Base-by-base conservation (phyloP, 2,888 invertebrate species). In the Galerucella nymphaeae region DNA sequence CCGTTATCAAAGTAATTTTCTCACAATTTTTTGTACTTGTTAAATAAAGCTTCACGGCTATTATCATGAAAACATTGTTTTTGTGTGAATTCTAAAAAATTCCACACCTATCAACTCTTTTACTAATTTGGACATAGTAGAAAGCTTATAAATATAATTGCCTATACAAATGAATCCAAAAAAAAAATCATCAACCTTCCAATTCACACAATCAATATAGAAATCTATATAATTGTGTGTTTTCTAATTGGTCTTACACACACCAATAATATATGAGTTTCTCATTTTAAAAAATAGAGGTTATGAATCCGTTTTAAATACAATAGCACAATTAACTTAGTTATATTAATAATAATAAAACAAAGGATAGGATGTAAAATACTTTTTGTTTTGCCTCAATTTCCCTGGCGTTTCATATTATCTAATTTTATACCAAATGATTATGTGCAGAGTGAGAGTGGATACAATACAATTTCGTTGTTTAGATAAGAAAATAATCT, bases 141-240 rank as follows among this genome's bases (percentile, higher is more conserved):
- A 53, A 53, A 53, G 53, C 18, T 18, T 18, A 53, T 48, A 14
- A 48, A n/a, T 48, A 48, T 53, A 53, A 53, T 53, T 10, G 18
- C 10, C 53, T 53, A 53, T 53, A 53, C 53, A 53, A 53, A 53
- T 53, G 1, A 53, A 53, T 16, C 50, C 9, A 53, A 53, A 53
- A 53, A n/a, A 53, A 53, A 53, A 53, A 53, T 53, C 18, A 53
- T 53, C 18, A 16, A 16, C 53, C 53, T 18, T 18, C 16, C 18
- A 53, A 53, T 53, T 53, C 53, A 53, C 53, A 53, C 53, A 53
- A 53, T 53, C 53, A 53, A 53, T 53, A 53, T 53, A 18, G 53
- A 53, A 53, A 53, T 53, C 18, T 18, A 53, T 10, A 53, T 53
- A 18, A 53, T 53, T 53, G 18, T 18, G 18, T 10, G 9, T 53